Percentiles rank a stretch among this genome's conserved stretches.
These are phyloP conservation scores for Amphipoea oculea DNA, from an alignment of 2,888 invertebrate genomes.

Conservation along the genomic window DNA sequence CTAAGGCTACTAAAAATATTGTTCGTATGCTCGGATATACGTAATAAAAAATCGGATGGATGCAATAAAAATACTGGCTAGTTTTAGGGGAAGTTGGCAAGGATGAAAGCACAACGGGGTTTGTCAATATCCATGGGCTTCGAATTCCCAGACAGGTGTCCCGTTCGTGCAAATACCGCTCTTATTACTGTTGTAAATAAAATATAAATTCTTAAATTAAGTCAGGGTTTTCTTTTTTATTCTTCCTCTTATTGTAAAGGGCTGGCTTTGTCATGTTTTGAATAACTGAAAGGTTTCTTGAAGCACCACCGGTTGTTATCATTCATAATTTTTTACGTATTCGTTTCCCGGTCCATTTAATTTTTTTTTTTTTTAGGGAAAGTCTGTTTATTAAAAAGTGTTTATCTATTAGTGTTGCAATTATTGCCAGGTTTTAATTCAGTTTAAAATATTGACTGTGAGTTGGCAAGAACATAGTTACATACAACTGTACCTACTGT, in stretches of 20 bases:
- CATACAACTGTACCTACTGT: not conserved
- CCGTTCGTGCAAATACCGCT: slow-evolving; percentile 17
- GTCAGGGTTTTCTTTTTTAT: not conserved
- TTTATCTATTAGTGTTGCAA: not conserved
- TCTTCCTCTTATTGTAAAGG: not conserved
- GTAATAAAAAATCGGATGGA: slow-evolving; percentile 53
- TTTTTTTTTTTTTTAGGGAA: not conserved
- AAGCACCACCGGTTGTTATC: not conserved
- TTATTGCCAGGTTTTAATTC: not conserved
- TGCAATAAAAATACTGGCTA: slow-evolving; percentile 52
- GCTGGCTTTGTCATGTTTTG: slow-evolving; percentile 14
- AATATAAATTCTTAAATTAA: slow-evolving; percentile 42
- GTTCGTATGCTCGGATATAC: slow-evolving; percentile 37
- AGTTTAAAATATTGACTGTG: not conserved
- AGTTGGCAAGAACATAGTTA: not conserved
- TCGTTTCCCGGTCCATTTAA: not conserved
- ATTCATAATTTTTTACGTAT: slow-evolving; percentile 9
- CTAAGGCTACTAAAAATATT: slow-evolving; percentile 52
- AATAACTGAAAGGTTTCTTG: slow-evolving; percentile 1
- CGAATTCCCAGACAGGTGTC: slow-evolving; percentile 48
- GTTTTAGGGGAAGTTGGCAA: slow-evolving; percentile 53
- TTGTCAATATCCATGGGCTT: slow-evolving; percentile 44
- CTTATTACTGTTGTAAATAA: slow-evolving; percentile 38
- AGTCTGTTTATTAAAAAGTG: not conserved
- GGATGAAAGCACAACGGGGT: slow-evolving; percentile 4